Conservation (phyloP, 35 echinoderm and acorn worm genomes). For the Chiridota heheva region DNA sequence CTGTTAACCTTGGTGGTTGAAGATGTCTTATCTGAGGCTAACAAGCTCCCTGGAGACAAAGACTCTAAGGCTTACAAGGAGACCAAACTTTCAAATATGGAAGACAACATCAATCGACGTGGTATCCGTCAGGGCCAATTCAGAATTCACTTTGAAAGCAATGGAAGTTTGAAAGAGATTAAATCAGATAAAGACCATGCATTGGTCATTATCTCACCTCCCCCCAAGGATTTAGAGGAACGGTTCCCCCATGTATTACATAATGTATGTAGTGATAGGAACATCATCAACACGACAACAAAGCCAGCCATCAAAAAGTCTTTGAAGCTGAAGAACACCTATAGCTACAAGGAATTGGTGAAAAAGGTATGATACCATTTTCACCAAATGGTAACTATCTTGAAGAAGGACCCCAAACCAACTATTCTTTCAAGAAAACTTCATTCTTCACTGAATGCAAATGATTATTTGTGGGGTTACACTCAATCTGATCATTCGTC, state of each 20-base stretch:
- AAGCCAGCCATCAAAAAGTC: neutral
- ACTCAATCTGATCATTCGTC: neutral
- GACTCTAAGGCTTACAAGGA: neutral
- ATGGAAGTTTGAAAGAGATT: constrained; percentile 44
- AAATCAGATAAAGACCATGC: constrained; percentile 59
- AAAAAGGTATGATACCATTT: constrained; percentile 23
- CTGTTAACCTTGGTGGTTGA: constrained; percentile 22
- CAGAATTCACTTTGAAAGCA: constrained; percentile 47
- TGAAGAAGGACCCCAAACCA: constrained; percentile 44
- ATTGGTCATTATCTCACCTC: constrained; percentile 24
- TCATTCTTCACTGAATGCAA: neutral
- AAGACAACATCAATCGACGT: constrained; percentile 54
- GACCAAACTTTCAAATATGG: neutral
- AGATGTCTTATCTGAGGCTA: neutral
- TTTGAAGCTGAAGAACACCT: neutral
- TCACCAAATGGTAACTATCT: constrained; percentile 43
- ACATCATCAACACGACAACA: neutral
- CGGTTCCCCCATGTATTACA: constrained; percentile 50
- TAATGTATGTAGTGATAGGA: constrained; percentile 25
- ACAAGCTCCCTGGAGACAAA: neutral
- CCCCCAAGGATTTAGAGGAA: neutral
- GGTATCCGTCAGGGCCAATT: constrained; percentile 71
- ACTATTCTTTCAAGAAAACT: neutral
- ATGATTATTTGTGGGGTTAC: constrained; percentile 71
- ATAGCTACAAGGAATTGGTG: constrained; percentile 26